Evolutionary conservation across 2,888 invertebrate genomes (phyloP).

Genomic region (Chrysomela aeneicollis): DNA sequence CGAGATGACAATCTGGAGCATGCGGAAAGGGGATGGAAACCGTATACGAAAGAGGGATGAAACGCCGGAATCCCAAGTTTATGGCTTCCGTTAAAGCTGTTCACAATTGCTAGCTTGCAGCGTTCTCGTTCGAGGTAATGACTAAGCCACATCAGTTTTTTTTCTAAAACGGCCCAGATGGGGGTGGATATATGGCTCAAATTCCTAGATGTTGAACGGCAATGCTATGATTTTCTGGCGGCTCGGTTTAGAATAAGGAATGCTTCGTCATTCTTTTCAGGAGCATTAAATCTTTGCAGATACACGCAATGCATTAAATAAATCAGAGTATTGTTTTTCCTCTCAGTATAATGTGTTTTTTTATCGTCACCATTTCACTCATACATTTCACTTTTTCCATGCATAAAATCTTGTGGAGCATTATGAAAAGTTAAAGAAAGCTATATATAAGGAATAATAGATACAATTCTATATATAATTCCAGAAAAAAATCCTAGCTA

Average conservation of each 20-base stretch:
- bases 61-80: slow-evolving; percentile 49
- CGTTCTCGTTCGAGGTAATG: slow-evolving; percentile 18
- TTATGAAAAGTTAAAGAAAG: too few species aligned
- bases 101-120: slow-evolving; percentile 49
- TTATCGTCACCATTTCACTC: background rate
- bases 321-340: background rate
- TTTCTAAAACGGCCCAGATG: background rate
- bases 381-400: background rate
- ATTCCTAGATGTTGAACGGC: background rate
- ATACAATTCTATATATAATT: too few species aligned
- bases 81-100: slow-evolving; percentile 53
- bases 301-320: slow-evolving; percentile 7
- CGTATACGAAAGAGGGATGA: slow-evolving; percentile 44
- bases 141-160: slow-evolving; percentile 6
- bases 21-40: slow-evolving; percentile 35
- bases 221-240: background rate
- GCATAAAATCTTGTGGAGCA: background rate
- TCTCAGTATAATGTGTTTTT: background rate
- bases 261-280: slow-evolving; percentile 24
- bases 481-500: too few species aligned
- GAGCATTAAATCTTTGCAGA: slow-evolving; percentile 26
- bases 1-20: slow-evolving; percentile 38
- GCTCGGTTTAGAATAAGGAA: background rate
- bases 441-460: too few species aligned
- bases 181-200: background rate